A percentile compares a stretch with the other conserved stretches of the same genome.
phyloP scores from a whole-genome alignment of 2,797 vertebrate genomes.

The Pseudomugil gertrudae region DNA sequence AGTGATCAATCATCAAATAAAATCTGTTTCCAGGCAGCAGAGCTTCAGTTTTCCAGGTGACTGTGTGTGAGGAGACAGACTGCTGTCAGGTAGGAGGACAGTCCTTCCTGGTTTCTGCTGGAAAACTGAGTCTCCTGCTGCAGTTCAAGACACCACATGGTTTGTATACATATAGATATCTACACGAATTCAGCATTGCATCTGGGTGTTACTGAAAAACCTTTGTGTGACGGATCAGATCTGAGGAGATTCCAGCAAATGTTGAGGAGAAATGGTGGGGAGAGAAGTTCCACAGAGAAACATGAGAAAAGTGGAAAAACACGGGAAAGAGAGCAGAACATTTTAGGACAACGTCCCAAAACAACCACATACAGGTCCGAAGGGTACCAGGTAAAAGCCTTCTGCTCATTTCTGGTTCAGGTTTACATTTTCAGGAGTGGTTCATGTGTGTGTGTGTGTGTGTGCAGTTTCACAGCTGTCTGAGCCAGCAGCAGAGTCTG shows the following conservation, averaged over 20 bases:
- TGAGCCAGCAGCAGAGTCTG: constrained; percentile 85
- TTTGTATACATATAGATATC: constrained; percentile 58
- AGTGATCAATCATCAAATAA: no score
- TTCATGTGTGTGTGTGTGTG: constrained; percentile 33
- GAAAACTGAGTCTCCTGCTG: constrained; percentile 77
- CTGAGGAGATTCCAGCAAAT: constrained; percentile 46
- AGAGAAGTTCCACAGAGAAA: background rate
- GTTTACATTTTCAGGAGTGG: background rate
- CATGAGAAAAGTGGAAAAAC: background rate
- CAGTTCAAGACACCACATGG: constrained; percentile 78
- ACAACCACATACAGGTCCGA: background rate
- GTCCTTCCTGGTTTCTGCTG: constrained; percentile 81
- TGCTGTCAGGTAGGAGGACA: constrained; percentile 82
- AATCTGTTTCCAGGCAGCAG: constrained; percentile 72
- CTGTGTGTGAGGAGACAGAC: constrained; percentile 78
- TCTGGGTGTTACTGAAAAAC: background rate
- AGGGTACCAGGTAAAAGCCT: constrained; percentile 33
- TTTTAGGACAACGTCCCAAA: background rate
- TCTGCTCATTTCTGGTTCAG: background rate
- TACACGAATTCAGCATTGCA: rapidly evolving
- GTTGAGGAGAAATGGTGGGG: constrained; percentile 5
- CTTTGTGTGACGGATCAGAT: constrained; percentile 35
- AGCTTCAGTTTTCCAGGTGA: constrained; percentile 77
- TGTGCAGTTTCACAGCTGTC: constrained; percentile 82
- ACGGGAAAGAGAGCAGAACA: background rate